Base-by-base conservation (phyloP, 2,113 vertebrate species). In the Tapirus terrestris region DNA sequence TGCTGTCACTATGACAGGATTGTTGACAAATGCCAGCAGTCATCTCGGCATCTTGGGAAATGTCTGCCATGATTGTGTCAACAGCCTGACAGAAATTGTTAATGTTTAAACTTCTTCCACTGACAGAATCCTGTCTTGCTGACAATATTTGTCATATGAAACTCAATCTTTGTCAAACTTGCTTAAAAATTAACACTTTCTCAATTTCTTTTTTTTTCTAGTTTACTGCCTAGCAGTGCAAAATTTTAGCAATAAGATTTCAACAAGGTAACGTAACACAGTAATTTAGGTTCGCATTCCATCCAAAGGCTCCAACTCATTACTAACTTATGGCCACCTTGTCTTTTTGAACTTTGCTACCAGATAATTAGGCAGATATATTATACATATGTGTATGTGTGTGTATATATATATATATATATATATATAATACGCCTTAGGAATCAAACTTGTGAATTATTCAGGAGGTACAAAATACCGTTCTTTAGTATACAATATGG, bases 11-110 rank as follows among this genome's bases (percentile, higher is more conserved):
- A 98, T 99, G 99, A 99, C 99, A 99, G 99, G 99, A 99, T 99
- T 99, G 99, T 99, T 99, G 99, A 99, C 99, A 99, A 99, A 99
- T 99, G 99, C 99, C 99, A 99, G 99, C 99, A 99, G 99, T 99
- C 99, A 99, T 99, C 99, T 99, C 99, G 97, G 99, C 99, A 99
- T 99, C 99, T 99, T 99, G 99, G 99, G 99, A 99, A 99, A 99
- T 99, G 99, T 99, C 99, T 99, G 99, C 99, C 99, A 99, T 99
- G 99, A 99, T 99, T 99, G 99, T 99, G 99, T 99, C 99, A 99
- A 99, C 99, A 99, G 99, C 99, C 99, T 99, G 99, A 99, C 99
- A 99, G 99, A 99, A 99, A 99, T 99, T 99, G 99, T 99, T 99
- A 99, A 99, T 99, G 99, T 99, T 99, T 99, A 99, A 99, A 99